These are phyloP conservation scores for Podilymbus podiceps DNA, from an alignment of 2,113 vertebrate species.

Conservation along the genomic window DNA sequence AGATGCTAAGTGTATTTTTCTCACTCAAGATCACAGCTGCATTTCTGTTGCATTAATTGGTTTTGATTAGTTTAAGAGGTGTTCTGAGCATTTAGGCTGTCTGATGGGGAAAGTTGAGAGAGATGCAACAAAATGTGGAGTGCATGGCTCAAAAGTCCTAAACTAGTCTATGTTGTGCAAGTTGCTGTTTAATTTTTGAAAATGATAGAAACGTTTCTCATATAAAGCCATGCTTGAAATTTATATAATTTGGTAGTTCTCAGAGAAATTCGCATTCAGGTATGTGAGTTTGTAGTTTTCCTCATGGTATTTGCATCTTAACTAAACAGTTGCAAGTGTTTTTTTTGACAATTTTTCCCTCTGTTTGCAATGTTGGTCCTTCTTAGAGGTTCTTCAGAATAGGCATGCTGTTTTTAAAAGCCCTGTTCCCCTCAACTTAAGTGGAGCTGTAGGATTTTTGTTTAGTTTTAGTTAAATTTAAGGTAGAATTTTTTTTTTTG, in stretches of 20 bases:
- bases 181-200: background rate
- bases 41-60: background rate
- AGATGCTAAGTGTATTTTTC: background rate
- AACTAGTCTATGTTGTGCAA: background rate
- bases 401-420: background rate
- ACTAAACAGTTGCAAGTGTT: accelerated
- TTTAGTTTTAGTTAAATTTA: background rate
- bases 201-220: background rate
- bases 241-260: background rate
- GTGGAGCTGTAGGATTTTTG: background rate
- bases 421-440: background rate
- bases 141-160: background rate
- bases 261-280: background rate
- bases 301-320: background rate
- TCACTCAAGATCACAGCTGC: background rate
- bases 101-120: background rate
- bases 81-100: background rate
- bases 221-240: background rate
- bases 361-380: background rate
- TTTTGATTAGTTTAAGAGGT: background rate
- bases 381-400: background rate
- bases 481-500: background rate
- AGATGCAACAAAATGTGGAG: background rate
- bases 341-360: background rate
- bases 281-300: background rate